Evolutionary conservation across 2,797 vertebrate species (phyloP), one percentile per base, ranked within the genome.

Genomic region (Melanotaenia maccullochi): DNA sequence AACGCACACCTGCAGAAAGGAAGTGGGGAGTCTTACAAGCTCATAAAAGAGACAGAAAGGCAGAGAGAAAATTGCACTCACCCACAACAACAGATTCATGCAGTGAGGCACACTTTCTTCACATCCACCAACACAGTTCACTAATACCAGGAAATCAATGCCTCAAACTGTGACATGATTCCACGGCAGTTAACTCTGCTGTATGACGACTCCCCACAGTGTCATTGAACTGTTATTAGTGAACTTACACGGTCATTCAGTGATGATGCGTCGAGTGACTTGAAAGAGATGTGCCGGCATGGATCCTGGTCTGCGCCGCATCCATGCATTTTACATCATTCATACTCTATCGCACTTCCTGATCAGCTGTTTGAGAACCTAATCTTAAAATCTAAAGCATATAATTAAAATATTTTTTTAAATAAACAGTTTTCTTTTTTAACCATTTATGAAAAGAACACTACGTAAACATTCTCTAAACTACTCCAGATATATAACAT

Each of bases 1-100:
- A 95, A 95, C 89, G 92, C 94, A 95, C 94, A 94, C 86, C 88
- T 88, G 87, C 83, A 90, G 82, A 79, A 71, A 89, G 65, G 82
- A 71, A 79, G 76, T 71, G 75, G 73, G 77, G 68, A 77, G 68
- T 72, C 61, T 82, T 57, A 75, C 35, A 22, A 66, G 70, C 49
- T 85, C 66, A 52, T 16, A 56, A 76, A 58, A 79, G 59, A 76
- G 60, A 54, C 44, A 85, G 79, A 44, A 83, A 80, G 73, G 75
- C 57, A 79, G 71, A 75, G 63, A 86, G 63, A 73, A 75, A 85
- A 82, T 70, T 65, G 55, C 84, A 87, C 77, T 77, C 71, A 81
- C 64, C 76, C 81, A 91, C 85, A 75, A 86, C 84, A 84, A 67
- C 89, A 85, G 82, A 92, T 92, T 89, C 91, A 92, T 94, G 91